These are phyloP conservation scores for Chloropsis hardwickii DNA, from an alignment of 2,113 vertebrate genomes.

Conservation along the genomic window DNA sequence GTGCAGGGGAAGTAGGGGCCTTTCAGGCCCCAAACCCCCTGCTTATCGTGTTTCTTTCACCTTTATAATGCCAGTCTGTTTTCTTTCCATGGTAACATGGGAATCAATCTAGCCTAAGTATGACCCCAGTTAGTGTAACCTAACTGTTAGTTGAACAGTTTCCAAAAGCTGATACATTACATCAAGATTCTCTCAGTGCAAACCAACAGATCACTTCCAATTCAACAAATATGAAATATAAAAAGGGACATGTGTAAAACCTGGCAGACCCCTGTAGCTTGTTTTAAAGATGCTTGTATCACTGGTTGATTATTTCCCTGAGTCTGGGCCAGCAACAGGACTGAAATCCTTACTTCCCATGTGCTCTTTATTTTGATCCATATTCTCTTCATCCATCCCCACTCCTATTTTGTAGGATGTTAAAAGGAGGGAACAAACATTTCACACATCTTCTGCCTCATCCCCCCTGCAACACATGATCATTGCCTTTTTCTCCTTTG, in stretches of 20 bases:
- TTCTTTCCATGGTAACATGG: not conserved
- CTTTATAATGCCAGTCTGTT: not conserved
- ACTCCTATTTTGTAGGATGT: not conserved
- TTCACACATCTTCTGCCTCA: not conserved
- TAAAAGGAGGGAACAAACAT: not conserved
- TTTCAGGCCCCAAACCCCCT: not conserved
- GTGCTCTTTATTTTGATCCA: not conserved
- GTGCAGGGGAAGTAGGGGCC: too few relatives aligned
- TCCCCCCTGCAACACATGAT: not conserved
- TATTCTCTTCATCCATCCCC: not conserved
- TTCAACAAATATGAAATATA: not conserved
- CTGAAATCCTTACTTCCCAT: not conserved
- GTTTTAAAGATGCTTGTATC: not conserved
- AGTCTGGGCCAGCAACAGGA: not conserved
- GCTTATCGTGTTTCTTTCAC: not conserved
- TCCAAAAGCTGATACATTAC: not conserved
- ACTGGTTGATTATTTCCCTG: not conserved
- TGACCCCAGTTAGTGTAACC: not conserved
- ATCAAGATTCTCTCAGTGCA: not conserved
- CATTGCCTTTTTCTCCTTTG: not conserved
- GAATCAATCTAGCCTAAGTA: not conserved
- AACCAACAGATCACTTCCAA: not conserved
- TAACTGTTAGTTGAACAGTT: not conserved
- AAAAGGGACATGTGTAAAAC: not conserved
- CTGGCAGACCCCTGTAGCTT: not conserved